Percentiles rank a stretch among this genome's conserved stretches.
Conservation (phyloP, 1,140 invertebrate genomes). For the Bombus waltoni region DNA sequence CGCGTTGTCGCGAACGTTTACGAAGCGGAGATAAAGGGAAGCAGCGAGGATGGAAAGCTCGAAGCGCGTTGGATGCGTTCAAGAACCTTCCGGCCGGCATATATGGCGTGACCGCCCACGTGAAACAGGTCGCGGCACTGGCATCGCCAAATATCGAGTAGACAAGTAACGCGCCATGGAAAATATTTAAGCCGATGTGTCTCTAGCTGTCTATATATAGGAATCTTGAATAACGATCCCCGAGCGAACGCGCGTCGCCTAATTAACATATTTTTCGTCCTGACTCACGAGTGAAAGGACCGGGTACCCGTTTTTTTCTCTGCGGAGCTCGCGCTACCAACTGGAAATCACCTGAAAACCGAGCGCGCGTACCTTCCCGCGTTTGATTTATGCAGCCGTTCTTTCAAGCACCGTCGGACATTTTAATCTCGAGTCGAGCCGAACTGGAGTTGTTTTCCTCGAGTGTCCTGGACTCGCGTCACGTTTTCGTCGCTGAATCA, state of each 20-base stretch:
- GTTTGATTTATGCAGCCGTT: background rate
- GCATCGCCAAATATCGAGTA: slow-evolving; percentile 80
- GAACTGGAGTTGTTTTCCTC: background rate
- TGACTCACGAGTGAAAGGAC: slow-evolving; percentile 65
- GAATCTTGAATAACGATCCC: slow-evolving; percentile 69
- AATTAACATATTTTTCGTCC: slow-evolving; percentile 71
- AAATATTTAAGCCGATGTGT: slow-evolving; percentile 63
- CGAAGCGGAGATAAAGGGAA: slow-evolving; percentile 29
- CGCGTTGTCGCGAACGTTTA: background rate
- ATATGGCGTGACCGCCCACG: slow-evolving; percentile 78
- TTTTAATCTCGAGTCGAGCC: background rate
- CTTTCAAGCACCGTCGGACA: background rate
- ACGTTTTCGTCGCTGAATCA: no score
- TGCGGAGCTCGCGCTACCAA: background rate
- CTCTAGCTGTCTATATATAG: slow-evolving; percentile 76
- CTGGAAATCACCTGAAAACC: slow-evolving; percentile 20
- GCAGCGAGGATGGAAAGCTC: slow-evolving; percentile 53
- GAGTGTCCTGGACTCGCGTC: background rate
- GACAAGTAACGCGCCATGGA: slow-evolving; percentile 52
- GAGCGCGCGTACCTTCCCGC: background rate
- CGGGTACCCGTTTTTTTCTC: background rate
- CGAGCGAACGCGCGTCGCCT: slow-evolving; percentile 19
- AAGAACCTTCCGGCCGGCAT: slow-evolving; percentile 69
- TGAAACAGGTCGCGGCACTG: slow-evolving; percentile 60
- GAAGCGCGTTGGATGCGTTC: slow-evolving; percentile 71